These are phyloP conservation scores for Trichopoda pennipes DNA, from an alignment of 2,888 invertebrate species.

Conservation along the genomic window DNA sequence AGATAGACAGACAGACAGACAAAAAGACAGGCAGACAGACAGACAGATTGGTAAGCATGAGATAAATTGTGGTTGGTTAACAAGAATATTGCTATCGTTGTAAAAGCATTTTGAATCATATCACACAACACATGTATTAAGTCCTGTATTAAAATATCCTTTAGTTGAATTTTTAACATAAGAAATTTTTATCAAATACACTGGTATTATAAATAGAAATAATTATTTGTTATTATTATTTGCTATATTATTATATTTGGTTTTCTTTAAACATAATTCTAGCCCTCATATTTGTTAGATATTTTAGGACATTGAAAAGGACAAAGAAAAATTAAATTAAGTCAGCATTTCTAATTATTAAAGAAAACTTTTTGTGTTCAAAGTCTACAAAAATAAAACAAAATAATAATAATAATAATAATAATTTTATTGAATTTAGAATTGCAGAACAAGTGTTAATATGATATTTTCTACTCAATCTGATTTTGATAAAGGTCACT, in stretches of 20 bases:
- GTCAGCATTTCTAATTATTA: too few relatives aligned
- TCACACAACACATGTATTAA: slow-evolving; percentile 54
- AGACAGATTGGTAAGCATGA: slow-evolving; percentile 5
- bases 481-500: too few relatives aligned
- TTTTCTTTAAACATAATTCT: neutral
- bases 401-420: too few relatives aligned
- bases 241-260: neutral
- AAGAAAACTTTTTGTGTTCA: too few relatives aligned
- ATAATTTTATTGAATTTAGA: too few relatives aligned
- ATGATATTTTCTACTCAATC: too few relatives aligned
- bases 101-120: slow-evolving; percentile 31
- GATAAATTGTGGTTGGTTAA: neutral
- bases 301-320: neutral
- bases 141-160: slow-evolving; percentile 41
- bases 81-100: slow-evolving; percentile 23
- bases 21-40: neutral
- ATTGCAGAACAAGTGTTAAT: too few relatives aligned
- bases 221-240: neutral
- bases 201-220: slow-evolving; percentile 31
- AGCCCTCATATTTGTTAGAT: slow-evolving; percentile 5
- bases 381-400: too few relatives aligned
- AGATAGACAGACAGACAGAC: too few relatives aligned
- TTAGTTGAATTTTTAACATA: slow-evolving; percentile 19
- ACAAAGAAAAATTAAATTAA: too few relatives aligned
- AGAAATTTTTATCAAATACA: slow-evolving; percentile 24